Conservation (phyloP, 1,140 invertebrate genomes). For the Idris sp. region DNA sequence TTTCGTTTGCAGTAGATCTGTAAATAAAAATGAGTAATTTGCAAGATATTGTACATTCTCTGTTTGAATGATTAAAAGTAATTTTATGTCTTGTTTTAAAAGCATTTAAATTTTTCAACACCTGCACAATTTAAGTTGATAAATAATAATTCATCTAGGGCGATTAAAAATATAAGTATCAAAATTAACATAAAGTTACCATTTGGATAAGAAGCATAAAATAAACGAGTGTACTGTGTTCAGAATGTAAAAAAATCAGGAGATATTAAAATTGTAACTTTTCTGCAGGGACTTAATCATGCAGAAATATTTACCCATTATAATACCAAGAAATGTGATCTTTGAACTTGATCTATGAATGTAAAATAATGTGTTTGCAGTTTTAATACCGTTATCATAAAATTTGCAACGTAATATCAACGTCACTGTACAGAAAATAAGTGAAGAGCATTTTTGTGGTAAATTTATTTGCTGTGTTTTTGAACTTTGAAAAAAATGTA, state of each 20-base stretch:
- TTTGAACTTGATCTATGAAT: conserved; percentile 14
- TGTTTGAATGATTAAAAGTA: no score
- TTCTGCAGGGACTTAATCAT: conserved; percentile 16
- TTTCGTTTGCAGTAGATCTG: no score
- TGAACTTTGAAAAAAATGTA: background rate
- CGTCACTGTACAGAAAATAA: conserved; percentile 6
- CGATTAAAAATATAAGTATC: conserved; percentile 18
- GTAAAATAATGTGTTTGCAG: conserved; percentile 16
- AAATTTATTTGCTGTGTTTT: conserved; percentile 3
- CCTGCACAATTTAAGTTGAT: background rate
- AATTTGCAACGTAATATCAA: conserved; percentile 23
- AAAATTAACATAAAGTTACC: conserved; percentile 21
- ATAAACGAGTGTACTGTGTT: conserved; percentile 22
- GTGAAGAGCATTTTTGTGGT: conserved; percentile 11
- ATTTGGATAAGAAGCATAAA: conserved; percentile 13
- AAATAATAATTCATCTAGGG: background rate
- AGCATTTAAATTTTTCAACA: background rate
- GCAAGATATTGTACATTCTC: no score
- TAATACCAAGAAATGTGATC: no score
- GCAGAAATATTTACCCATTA: conserved; percentile 18
- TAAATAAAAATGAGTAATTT: no score
- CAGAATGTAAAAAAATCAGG: conserved; percentile 15
- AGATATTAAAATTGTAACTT: conserved; percentile 23
- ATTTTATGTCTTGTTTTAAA: background rate
- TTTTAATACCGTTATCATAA: conserved; percentile 17